Base-by-base conservation (phyloP, 2,113 vertebrate species). In the Ailuropoda melanoleuca region DNA sequence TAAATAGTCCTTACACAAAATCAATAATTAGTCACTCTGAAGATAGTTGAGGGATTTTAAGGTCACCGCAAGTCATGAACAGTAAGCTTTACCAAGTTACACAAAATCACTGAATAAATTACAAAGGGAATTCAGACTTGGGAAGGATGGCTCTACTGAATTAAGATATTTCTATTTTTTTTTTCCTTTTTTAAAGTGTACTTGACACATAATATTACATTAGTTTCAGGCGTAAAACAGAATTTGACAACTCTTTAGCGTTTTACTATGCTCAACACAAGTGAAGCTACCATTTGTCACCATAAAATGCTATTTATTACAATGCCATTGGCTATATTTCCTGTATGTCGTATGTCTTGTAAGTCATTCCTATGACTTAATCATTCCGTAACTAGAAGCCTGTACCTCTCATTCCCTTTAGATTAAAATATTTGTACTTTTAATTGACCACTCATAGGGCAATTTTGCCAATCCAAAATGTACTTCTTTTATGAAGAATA, bases 1-100 rank as follows among this genome's bases (percentile, higher is more conserved):
- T 98, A 98, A 98, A 97, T 77, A 97, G 86, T 81, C 92, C 55
- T 96, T 93, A 97, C 93, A 95, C 80, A 96, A 97, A 98, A 98
- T 98, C 87, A 98, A 94, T 98, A 92, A 97, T 98, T 97, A 95
- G 68, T 95, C 93, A 90, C 46, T 91, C 70, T 77, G n/a, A 97
- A 98, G 89, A 94, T 21, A 96, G 85, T 78, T 95, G 91, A 98
- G 31, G n/a, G 89, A 97, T 97, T 98, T 98, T 97, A 97, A 98
- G 78, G 97, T 95, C 86, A 96, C 78, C 0, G 6, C 0, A 31
- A 98, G n/a, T 93, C 82, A 95, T 93, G 87, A 97, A 78, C 17
- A 95, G 24, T 97, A 80, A 86, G 60, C 18, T 97, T 98, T 95
- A 84, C 72, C 75, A 72, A 91, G 21, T 95, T 43, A 77, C 46